These are phyloP conservation scores for Hozukius guyotensis DNA, from an alignment of 2,797 vertebrate species.

Conservation along the genomic window DNA sequence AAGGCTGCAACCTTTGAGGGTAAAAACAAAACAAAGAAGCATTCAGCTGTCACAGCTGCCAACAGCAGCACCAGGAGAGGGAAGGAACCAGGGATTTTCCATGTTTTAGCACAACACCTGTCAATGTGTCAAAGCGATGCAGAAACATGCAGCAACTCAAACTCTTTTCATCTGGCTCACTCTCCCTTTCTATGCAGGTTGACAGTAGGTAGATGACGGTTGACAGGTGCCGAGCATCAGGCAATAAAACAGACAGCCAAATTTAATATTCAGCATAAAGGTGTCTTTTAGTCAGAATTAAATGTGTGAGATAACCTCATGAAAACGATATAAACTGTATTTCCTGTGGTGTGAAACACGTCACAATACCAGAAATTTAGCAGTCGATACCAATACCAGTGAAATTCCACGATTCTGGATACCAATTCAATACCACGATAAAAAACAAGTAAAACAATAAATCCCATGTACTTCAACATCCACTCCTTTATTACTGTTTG, in stretches of 20 bases:
- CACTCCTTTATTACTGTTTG: no score
- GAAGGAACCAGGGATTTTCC: conserved; percentile 40
- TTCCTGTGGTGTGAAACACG: background rate
- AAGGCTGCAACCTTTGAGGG: conserved; percentile 20
- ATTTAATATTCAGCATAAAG: background rate
- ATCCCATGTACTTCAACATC: no score
- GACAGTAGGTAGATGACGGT: conserved; percentile 26
- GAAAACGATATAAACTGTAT: background rate
- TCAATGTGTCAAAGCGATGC: conserved; percentile 53
- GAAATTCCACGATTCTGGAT: no score
- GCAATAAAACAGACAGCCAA: background rate
- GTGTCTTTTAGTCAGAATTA: background rate
- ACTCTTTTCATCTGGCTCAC: conserved; percentile 30
- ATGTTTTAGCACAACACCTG: conserved; percentile 50
- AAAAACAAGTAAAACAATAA: no score
- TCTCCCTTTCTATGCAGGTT: background rate
- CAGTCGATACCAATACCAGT: no score
- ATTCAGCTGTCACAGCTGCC: conserved; percentile 46
- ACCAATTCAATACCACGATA: no score
- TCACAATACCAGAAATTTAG: no score
- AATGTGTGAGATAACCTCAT: background rate
- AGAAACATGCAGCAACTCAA: conserved; percentile 24
- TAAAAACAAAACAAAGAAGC: conserved; percentile 2
- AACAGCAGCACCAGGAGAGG: conserved; percentile 12
- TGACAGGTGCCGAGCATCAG: conserved; percentile 20